Evolutionary conservation across 2,113 vertebrate species (phyloP).

Genomic region (Xiphorhynchus elegans): DNA sequence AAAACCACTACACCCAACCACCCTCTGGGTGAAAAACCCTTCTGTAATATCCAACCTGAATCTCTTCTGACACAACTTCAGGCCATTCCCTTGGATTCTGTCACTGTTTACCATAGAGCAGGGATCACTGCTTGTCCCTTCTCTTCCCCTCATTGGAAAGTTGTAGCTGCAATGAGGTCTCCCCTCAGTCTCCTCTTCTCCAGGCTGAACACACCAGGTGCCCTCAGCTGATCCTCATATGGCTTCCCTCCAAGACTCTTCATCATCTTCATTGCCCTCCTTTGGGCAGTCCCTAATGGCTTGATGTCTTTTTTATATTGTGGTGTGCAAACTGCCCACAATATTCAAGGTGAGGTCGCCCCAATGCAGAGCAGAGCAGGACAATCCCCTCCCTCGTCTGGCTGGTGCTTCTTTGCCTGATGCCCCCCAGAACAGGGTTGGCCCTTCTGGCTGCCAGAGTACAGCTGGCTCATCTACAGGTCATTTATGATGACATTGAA

Average conservation of each 20-base stretch:
- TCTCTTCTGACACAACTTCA: background rate
- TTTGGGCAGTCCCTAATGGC: background rate
- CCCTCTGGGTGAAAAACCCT: background rate
- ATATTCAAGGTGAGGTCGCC: accelerated
- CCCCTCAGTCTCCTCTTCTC: background rate
- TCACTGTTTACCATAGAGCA: background rate
- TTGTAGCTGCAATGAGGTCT: background rate
- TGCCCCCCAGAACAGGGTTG: background rate
- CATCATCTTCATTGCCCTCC: background rate
- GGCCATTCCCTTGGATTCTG: background rate
- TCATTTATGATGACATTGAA: accelerated
- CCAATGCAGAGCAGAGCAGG: accelerated
- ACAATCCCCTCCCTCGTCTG: background rate
- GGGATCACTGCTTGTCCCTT: too few relatives aligned
- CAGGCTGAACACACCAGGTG: background rate
- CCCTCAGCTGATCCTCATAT: background rate
- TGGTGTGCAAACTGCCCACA: background rate
- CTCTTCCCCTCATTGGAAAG: too few relatives aligned
- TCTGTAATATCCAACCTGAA: background rate
- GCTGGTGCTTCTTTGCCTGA: background rate
- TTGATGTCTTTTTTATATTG: accelerated
- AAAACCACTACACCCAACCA: too few relatives aligned
- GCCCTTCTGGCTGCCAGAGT: background rate
- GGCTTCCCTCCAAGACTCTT: background rate
- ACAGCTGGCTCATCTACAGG: background rate